Conservation (phyloP, 2,888 invertebrate genomes). For the Cerastis leucographa region DNA sequence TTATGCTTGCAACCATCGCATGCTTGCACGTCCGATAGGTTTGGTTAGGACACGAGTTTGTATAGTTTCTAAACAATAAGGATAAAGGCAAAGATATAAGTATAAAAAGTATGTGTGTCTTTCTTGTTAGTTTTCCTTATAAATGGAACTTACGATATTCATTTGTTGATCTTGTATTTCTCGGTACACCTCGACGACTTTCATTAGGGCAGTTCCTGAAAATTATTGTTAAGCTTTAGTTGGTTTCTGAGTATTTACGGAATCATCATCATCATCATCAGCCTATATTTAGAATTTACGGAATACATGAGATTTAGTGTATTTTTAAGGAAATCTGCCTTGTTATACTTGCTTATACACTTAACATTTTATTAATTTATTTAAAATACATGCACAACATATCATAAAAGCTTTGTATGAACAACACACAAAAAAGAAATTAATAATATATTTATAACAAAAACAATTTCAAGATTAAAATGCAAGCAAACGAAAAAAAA, state of each 20-base stretch:
- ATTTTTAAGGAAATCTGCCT: background rate
- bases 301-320: background rate
- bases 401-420: background rate
- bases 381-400: background rate
- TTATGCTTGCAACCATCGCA: background rate
- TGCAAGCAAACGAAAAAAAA: background rate
- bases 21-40: background rate
- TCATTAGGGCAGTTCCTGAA: conserved; percentile 96
- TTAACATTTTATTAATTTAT: background rate
- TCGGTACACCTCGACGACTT: conserved; percentile 97
- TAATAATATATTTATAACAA: background rate
- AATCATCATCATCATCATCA: too few species aligned
- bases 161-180: conserved; percentile 98
- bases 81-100: conserved; percentile 44
- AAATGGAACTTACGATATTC: conserved; percentile 95
- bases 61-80: conserved; percentile 56
- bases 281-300: too few species aligned
- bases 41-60: background rate
- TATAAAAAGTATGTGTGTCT: conserved; percentile 28
- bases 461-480: background rate
- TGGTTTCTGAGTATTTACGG: conserved; percentile 14
- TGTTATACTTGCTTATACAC: background rate
- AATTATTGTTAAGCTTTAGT: conserved; percentile 52
- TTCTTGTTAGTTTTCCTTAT: conserved; percentile 54
- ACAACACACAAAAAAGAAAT: background rate